Base-by-base conservation (phyloP, 2,888 invertebrate species). In the Euplexia lucipara region DNA sequence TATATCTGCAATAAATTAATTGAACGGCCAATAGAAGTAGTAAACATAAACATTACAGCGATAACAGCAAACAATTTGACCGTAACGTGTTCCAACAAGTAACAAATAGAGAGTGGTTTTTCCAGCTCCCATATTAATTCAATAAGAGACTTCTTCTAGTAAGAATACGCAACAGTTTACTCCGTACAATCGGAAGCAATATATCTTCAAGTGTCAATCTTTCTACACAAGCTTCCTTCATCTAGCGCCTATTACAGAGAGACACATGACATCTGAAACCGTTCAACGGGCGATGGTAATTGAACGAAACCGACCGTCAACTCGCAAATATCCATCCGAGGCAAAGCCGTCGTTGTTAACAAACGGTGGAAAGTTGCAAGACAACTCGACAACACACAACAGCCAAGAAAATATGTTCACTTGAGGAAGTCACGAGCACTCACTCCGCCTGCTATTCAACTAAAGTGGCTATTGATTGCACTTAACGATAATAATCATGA, bases 301-400 rank as follows among this genome's bases (percentile, higher is more conserved):
- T 86, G 81, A 82, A 86, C 75, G 75, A 75, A 83, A 80, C 69
- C 56, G 69, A 78, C 70, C 62, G 67, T 71, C 76, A 74, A 72
- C 71, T 60, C 42, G 56, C 70, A 63, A 75, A 80, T 78, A 83
- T 78, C 70, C 53, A 74, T 66, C 73, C 22, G 54, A 72, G 53
- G 75, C 61, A 52, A 70, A 77, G 63, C 49, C 60, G 58, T 61
- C 48, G 58, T 41, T 85, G 82, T 84, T 82, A 86, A 86, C 86
- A 86, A 89, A 86, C 83, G 78, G 84, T 90, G 91, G 94, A 94
- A 94, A 94, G 94, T 93, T 92, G 92, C 85, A 79, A 87, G 88
- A 88, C 93, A 78, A 86, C 83, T 86, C 75, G 79, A 75, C 83
- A 72, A 69, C 63, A 65, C 37, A 74, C 66, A 52, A 82, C 81